These are phyloP conservation scores for Dugesia japonica DNA, from an alignment of 2,888 invertebrate genomes.

Conservation along the genomic window DNA sequence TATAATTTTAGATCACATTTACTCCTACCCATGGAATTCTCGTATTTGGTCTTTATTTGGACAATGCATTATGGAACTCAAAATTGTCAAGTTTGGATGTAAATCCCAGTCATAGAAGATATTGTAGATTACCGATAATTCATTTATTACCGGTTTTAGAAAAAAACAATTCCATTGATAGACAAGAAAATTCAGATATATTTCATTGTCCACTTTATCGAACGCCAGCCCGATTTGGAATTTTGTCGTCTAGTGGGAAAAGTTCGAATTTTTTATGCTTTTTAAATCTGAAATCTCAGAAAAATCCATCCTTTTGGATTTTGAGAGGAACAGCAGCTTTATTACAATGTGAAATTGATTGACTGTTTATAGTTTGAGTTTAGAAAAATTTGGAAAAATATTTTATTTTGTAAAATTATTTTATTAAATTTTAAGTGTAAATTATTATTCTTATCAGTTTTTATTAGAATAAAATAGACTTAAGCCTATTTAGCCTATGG, in stretches of 20 bases:
- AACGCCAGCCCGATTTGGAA: conserved; percentile 45
- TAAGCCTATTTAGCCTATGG: too few relatives aligned
- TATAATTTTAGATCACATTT: conserved; percentile 30
- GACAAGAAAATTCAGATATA: not conserved
- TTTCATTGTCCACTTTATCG: conserved; percentile 47
- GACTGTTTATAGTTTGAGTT: too few relatives aligned
- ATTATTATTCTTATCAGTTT: too few relatives aligned
- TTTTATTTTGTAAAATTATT: too few relatives aligned
- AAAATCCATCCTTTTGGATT: conserved; percentile 43
- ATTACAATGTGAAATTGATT: conserved; percentile 41
- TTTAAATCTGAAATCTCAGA: conserved; percentile 41
- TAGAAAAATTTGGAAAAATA: too few relatives aligned
- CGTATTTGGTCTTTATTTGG: conserved; percentile 45
- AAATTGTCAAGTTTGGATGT: conserved; percentile 38
- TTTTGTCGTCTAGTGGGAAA: conserved; percentile 45
- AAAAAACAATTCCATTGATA: too few relatives aligned
- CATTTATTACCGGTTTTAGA: conserved; percentile 43
- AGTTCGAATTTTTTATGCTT: conserved; percentile 47
- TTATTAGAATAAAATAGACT: too few relatives aligned
- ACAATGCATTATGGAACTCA: conserved; percentile 44
- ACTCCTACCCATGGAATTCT: conserved; percentile 41
- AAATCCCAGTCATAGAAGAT: conserved; percentile 41
- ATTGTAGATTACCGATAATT: conserved; percentile 43
- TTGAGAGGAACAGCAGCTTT: conserved; percentile 45
- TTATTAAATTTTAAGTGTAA: too few relatives aligned